Conservation (phyloP, 2,888 invertebrate genomes). For the Macrostomum cliftonense region DNA sequence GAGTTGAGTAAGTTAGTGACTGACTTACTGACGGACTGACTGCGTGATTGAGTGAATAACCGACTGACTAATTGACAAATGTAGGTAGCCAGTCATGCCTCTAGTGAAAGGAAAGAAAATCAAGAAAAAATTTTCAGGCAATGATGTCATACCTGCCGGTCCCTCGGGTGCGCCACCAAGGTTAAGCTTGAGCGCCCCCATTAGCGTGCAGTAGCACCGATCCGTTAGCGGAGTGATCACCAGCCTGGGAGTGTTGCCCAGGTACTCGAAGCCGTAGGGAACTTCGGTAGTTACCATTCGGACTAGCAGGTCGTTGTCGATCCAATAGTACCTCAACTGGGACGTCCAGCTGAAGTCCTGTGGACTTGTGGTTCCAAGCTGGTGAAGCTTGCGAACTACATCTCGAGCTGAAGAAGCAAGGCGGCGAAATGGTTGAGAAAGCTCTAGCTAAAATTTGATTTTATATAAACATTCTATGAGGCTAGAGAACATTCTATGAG, state of each 20-base stretch:
- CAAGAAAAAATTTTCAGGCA: no score
- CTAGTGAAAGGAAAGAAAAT: no score
- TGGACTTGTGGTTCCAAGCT: conserved; percentile 18
- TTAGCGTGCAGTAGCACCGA: conserved; percentile 36
- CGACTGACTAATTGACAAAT: no score
- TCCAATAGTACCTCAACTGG: conserved; percentile 29
- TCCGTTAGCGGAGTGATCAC: conserved; percentile 38
- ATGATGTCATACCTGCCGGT: conserved; percentile 26
- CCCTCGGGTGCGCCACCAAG: conserved; percentile 36
- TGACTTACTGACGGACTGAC: no score
- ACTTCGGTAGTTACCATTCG: conserved; percentile 36
- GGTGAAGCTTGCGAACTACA: conserved; percentile 25
- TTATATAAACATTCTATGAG: not conserved
- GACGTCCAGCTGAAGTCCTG: conserved; percentile 36
- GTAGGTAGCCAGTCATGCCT: no score
- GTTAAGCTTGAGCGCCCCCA: conserved; percentile 34
- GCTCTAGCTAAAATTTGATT: no score
- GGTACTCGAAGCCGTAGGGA: conserved; percentile 36
- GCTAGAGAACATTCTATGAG: no score
- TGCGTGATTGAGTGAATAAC: no score
- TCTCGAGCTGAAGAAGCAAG: conserved; percentile 25
- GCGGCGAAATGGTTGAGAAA: no score
- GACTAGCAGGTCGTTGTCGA: conserved; percentile 24
- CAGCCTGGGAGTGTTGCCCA: conserved; percentile 33
- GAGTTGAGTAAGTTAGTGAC: no score